Percentiles rank a stretch among this genome's conserved stretches.
phyloP scores from a whole-genome alignment of 30 jellyfish, hydroid and myxozoan species.

The Phacellophora camtschatica region DNA sequence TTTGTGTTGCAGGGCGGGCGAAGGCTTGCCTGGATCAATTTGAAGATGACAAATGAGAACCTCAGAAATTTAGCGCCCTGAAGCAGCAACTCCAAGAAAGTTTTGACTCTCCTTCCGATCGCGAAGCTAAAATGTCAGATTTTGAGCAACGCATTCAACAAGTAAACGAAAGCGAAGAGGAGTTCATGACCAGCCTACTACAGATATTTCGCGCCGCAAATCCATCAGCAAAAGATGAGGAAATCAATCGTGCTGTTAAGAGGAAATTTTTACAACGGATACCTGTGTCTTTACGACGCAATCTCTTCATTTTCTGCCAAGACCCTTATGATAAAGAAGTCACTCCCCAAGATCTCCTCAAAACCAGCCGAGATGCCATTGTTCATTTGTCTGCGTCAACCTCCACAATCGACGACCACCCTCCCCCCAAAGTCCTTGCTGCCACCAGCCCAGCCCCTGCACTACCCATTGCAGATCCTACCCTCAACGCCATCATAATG shows the following conservation, averaged over 20 bases:
- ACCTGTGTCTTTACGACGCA: slow-evolving; percentile 7
- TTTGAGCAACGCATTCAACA: slow-evolving; percentile 7
- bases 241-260: slow-evolving; percentile 19
- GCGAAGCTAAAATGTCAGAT: slow-evolving; percentile 11
- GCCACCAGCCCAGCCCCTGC: background rate
- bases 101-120: slow-evolving; percentile 35
- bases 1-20: slow-evolving; percentile 51
- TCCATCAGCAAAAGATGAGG: slow-evolving; percentile 10
- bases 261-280: slow-evolving; percentile 13
- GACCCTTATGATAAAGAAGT: slow-evolving; percentile 5
- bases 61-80: slow-evolving; percentile 44
- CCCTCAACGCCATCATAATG: slow-evolving; percentile 27
- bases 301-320: slow-evolving; percentile 2
- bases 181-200: slow-evolving; percentile 22
- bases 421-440: slow-evolving; percentile 9
- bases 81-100: slow-evolving; percentile 7
- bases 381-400: slow-evolving; percentile 19
- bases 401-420: background rate
- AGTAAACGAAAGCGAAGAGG: slow-evolving; percentile 28
- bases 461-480: slow-evolving; percentile 13
- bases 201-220: background rate
- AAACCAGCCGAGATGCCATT: slow-evolving; percentile 32
- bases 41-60: slow-evolving; percentile 16
- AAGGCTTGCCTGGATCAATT: slow-evolving; percentile 29
- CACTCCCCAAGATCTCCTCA: slow-evolving; percentile 19